Evolutionary conservation across 2,888 invertebrate species (phyloP), one percentile per base, ranked within the genome.

Genomic region (Papilio demoleus): DNA sequence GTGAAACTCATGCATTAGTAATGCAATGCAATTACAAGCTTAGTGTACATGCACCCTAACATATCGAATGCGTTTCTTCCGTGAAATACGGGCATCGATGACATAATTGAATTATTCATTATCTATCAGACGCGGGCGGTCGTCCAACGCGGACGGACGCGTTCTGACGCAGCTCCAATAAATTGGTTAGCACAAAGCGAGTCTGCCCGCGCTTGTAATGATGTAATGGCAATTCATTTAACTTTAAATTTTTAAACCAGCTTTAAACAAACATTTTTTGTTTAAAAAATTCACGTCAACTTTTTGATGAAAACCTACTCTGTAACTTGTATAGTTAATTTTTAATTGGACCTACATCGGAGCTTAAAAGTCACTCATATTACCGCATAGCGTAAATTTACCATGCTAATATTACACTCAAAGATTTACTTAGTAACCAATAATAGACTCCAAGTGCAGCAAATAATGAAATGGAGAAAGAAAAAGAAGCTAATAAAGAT

Each of bases 91-190:
- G 67, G 65, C 45, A 60, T 65, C 63, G 68, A 69, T 68, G 66
- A 69, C 63, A 64, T 72, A 66, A 75, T 72, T 72, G 72, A 73
- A 74, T 74, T 72, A 75, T 72, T 75, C 71, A 74, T 73, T 72
- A 67, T 69, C 65, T 65, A 72, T 68, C 68, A 70, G 66, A 68
- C 42, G 60, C 68, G 66, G 31, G 47, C 42, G 62, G 65, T 34
- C 66, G 70, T 31, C 47, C 17, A 27, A 9, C 66, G 70, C 27
- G 27, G 14, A 27, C n/a, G 40, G 40, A 59, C 45, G n/a, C 17
- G 34, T 22, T 9, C 27, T 40, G 19, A 62, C 53, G 38, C 34
- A 19, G 50, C 40, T 31, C 27, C 38, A 40, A 61, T 60, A 61
- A 67, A 61, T 61, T 65, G 24, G 53, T 53, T 53, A 31, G n/a